These are phyloP conservation scores for Cynocephalus volans DNA, from an alignment of 2,113 vertebrate species.

Conservation along the genomic window DNA sequence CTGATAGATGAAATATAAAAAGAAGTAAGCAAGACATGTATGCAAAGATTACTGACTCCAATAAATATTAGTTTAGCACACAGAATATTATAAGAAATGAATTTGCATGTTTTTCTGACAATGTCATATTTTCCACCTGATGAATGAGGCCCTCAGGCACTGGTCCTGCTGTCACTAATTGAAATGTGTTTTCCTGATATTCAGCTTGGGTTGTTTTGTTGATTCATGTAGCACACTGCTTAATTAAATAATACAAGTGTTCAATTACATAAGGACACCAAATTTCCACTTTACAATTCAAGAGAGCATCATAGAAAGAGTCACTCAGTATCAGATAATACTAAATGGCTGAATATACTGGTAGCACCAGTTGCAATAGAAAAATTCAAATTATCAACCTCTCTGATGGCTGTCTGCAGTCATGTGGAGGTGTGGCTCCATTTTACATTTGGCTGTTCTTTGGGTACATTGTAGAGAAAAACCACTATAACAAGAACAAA, in stretches of 20 bases:
- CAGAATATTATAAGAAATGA: constrained; percentile 39
- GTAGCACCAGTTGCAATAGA: not conserved
- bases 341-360: not conserved
- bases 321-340: not conserved
- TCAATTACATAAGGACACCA: constrained; percentile 69
- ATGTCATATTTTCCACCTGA: constrained; percentile 57
- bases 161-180: constrained; percentile 67
- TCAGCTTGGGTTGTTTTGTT: constrained; percentile 71
- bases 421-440: not conserved
- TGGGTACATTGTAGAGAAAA: not conserved
- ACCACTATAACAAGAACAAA: not conserved
- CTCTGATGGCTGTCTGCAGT: not conserved
- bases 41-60: not conserved
- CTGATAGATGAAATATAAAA: constrained; percentile 12
- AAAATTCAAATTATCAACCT: not conserved
- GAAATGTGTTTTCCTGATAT: constrained; percentile 64
- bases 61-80: constrained; percentile 69
- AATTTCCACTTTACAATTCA: constrained; percentile 64
- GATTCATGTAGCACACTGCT: constrained; percentile 67
- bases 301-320: constrained; percentile 30
- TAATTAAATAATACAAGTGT: constrained; percentile 86
- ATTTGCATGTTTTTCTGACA: constrained; percentile 46
- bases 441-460: not conserved
- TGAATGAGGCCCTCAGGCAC: constrained; percentile 62
- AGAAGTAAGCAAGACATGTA: constrained; percentile 43